Evolutionary conservation across 2,888 invertebrate genomes (phyloP).

Genomic region (Eristalis intricaria): DNA sequence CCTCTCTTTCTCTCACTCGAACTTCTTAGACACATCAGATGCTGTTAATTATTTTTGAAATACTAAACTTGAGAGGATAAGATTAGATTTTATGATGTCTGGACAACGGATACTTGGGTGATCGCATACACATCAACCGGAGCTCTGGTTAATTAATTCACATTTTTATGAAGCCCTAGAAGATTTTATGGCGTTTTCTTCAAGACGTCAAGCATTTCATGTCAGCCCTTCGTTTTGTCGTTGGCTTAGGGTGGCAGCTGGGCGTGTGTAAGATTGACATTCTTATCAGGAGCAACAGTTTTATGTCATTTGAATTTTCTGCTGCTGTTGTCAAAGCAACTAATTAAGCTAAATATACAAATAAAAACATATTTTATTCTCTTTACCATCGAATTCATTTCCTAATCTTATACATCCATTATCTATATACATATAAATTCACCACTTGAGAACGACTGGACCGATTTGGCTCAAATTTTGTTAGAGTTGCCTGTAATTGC

Average conservation of each 20-base stretch:
- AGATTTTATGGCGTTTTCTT: conserved; percentile 39
- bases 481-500: no score
- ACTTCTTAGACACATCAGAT: conserved; percentile 8
- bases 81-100: conserved; percentile 28
- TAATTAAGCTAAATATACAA: no score
- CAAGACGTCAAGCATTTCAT: conserved; percentile 31
- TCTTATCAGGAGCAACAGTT: neutral
- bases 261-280: no score
- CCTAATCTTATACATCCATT: no score
- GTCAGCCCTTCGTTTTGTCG: neutral
- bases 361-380: no score
- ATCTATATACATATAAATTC: no score
- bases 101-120: conserved; percentile 1
- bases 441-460: no score
- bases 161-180: conserved; percentile 45
- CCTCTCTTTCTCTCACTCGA: neutral
- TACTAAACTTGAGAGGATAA: neutral
- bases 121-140: neutral
- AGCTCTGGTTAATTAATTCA: conserved; percentile 13
- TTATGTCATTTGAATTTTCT: neutral
- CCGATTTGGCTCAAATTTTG: no score
- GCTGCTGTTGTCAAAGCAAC: no score
- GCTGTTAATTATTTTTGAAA: conserved; percentile 44
- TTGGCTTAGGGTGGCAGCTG: neutral
- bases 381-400: no score